These are phyloP conservation scores for Drosophila imparisetae DNA, from an alignment of 2,888 invertebrate species.

Conservation along the genomic window DNA sequence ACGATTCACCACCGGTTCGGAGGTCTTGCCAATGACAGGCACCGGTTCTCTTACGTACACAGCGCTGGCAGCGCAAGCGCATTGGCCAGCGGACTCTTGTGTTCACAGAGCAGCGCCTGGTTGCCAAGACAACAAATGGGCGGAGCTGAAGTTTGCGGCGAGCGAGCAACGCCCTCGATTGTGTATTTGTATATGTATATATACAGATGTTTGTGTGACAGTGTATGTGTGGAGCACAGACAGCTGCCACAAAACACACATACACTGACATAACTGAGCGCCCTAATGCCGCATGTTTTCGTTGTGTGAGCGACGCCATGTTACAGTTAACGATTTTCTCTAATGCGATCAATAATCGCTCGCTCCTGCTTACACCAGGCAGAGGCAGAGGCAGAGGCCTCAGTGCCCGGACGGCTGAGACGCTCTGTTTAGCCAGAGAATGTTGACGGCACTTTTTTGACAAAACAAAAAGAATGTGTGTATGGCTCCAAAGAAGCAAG, in stretches of 20 bases:
- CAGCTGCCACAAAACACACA: constrained; percentile 37
- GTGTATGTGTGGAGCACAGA: constrained; percentile 31
- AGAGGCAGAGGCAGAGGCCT: constrained; percentile 2
- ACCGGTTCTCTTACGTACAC: constrained; percentile 81
- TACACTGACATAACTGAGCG: constrained; percentile 10
- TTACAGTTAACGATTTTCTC: constrained; percentile 81
- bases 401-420: constrained; percentile 37
- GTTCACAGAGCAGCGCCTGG: constrained; percentile 73
- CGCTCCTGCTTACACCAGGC: constrained; percentile 59
- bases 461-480: constrained; percentile 58
- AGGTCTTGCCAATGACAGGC: constrained; percentile 69
- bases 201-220: neutral
- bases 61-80: constrained; percentile 75
- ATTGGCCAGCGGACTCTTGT: constrained; percentile 76
- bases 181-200: neutral
- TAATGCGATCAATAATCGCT: constrained; percentile 80
- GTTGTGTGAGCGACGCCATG: constrained; percentile 78
- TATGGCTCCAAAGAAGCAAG: constrained; percentile 69
- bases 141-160: constrained; percentile 55
- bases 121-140: constrained; percentile 78
- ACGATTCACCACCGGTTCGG: constrained; percentile 49
- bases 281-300: constrained; percentile 32
- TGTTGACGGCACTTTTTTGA: constrained; percentile 43
- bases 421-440: constrained; percentile 76
- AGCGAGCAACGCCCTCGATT: constrained; percentile 66